Evolutionary conservation across 2,888 invertebrate genomes (phyloP).

Genomic region (Azorinus chamasolen): DNA sequence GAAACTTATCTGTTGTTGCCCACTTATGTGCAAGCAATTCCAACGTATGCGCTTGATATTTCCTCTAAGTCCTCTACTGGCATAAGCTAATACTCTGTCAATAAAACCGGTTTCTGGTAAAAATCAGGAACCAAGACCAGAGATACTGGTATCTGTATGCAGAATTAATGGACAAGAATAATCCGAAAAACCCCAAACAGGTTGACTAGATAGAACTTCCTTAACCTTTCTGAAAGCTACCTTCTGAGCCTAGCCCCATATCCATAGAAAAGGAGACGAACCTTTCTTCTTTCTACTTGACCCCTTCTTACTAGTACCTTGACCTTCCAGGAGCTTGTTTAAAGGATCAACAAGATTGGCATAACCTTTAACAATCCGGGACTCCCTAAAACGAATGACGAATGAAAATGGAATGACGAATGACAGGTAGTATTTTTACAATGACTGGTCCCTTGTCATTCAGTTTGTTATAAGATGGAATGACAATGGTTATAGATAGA

Average conservation of each 20-base stretch:
- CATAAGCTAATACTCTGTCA: conserved; percentile 25
- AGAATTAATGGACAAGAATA: conserved; percentile 17
- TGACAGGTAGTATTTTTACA: no score
- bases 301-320: no score
- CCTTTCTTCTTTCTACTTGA: conserved; percentile 4
- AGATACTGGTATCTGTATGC: conserved; percentile 17
- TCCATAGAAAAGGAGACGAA: conserved; percentile 5
- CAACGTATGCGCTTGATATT: conserved; percentile 25
- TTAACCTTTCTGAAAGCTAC: no score
- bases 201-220: conserved; percentile 4
- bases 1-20: conserved; percentile 32
- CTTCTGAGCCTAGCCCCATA: conserved; percentile 16
- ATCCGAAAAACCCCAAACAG: conserved; percentile 24
- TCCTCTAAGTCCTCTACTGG: conserved; percentile 22
- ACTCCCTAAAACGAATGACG: no score
- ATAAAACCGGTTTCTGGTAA: conserved; percentile 3
- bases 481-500: no score
- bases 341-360: conserved; percentile 9
- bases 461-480: no score
- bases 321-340: conserved; percentile 19
- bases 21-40: conserved; percentile 42
- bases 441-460: no score
- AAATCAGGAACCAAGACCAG: conserved; percentile 19
- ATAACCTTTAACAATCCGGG: conserved; percentile 19
- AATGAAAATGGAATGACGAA: no score